Percentiles rank a stretch among this genome's conserved stretches.
phyloP scores from a whole-genome alignment of 2,113 vertebrate genomes.

The Burhinus oedicnemus region DNA sequence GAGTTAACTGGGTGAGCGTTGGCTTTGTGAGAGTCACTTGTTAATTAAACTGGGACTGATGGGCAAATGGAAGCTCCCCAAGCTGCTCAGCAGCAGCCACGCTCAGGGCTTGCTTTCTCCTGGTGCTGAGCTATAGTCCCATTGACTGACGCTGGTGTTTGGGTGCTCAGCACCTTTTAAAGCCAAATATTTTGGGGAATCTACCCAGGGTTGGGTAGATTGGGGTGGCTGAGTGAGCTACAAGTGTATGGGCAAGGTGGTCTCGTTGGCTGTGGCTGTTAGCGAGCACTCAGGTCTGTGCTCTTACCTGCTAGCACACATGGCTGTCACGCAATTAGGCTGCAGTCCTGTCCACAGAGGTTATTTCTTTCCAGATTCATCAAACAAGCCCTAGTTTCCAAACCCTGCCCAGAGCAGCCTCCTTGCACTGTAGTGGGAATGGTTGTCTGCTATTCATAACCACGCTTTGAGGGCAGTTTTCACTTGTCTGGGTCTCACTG shows the following conservation, averaged over 20 bases:
- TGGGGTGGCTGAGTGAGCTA: neutral
- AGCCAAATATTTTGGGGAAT: neutral
- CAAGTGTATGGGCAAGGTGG: neutral
- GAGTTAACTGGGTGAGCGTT: fast-evolving
- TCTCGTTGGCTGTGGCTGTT: neutral
- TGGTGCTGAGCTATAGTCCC: neutral
- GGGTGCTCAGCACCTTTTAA: neutral
- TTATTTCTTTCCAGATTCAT: neutral
- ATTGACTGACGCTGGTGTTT: neutral
- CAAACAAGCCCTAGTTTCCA: neutral
- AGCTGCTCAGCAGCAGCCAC: neutral
- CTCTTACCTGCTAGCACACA: fast-evolving
- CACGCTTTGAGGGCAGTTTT: neutral
- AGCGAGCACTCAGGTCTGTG: neutral
- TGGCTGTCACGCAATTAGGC: neutral
- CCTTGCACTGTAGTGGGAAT: neutral
- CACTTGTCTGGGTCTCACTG: neutral
- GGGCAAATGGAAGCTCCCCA: neutral
- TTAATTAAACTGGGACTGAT: neutral
- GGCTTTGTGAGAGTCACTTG: neutral
- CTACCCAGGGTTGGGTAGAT: neutral
- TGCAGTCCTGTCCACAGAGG: neutral
- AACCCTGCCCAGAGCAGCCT: neutral
- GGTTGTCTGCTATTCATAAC: neutral
- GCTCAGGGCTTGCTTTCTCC: neutral